These are phyloP conservation scores for Hyphantria cunea DNA, from an alignment of 1,140 invertebrate genomes.

Conservation along the genomic window DNA sequence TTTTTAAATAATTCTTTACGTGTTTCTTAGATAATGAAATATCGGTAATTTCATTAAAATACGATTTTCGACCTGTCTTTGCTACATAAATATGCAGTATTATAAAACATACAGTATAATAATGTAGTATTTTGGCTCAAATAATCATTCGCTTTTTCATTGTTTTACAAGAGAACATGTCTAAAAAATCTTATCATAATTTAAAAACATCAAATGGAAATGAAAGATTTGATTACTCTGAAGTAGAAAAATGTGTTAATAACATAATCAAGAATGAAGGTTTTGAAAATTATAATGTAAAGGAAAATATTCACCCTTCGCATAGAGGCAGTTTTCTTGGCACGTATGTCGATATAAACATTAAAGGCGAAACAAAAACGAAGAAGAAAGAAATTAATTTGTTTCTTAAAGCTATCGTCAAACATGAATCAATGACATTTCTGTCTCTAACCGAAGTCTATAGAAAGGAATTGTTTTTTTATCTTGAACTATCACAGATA, in stretches of 20 bases:
- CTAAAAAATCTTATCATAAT: no score
- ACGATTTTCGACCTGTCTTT: no score
- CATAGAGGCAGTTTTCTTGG: slow-evolving; percentile 38
- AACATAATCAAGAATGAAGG: slow-evolving; percentile 43
- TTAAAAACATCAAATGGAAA: background rate
- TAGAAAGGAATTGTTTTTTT: slow-evolving; percentile 34
- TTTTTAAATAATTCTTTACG: no score
- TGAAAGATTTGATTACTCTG: background rate
- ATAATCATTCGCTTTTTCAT: no score
- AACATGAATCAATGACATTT: slow-evolving; percentile 11
- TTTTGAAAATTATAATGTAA: slow-evolving; percentile 34
- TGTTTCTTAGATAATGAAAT: no score
- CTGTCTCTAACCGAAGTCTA: slow-evolving; percentile 25
- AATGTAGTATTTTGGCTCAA: no score
- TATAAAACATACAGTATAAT: no score
- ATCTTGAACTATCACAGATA: slow-evolving; percentile 35
- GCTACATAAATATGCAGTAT: no score
- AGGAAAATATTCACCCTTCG: slow-evolving; percentile 22
- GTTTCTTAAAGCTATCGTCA: slow-evolving; percentile 41
- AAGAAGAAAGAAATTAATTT: slow-evolving; percentile 36
- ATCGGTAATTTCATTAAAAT: no score
- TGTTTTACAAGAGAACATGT: no score
- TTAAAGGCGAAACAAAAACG: slow-evolving; percentile 28
- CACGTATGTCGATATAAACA: slow-evolving; percentile 31
- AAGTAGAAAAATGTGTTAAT: slow-evolving; percentile 4